Base-by-base conservation (phyloP, 2,888 invertebrate genomes). In the Cheilosia vernalis region DNA sequence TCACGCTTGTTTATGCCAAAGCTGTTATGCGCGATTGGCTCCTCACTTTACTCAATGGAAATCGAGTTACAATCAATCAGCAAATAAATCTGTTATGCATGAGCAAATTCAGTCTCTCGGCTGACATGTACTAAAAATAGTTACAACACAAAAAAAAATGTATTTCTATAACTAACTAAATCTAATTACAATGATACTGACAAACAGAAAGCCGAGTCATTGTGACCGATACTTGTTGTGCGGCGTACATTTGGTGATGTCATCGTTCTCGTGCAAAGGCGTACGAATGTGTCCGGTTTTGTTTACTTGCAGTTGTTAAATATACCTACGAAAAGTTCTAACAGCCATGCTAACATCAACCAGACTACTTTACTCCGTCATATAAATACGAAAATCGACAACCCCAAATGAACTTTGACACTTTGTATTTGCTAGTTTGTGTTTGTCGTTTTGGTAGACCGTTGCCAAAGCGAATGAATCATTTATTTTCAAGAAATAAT, bases 151-250 rank as follows among this genome's bases (percentile, higher is more conserved):
- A 55, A 55, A 13, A 19, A 55, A 19, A 55, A 21, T 21, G 66
- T 4, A 55, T 67, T 67, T 51, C 10, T 67, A 42, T 53, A 13
- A 10, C 24, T 51, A 37, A 37, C 37, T 4, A 42, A 33, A 17
- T 17, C 17, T 19, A 30, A 15, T 67, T 10, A 17, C 33, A n/a
- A 51, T 30, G 10, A 30, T 61, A 19, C 10, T 24, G 44, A 47
- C 30, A 30, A 44, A n/a, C 27, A 47, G 6, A 27, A 30, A 61
- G 61, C 47, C 44, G 37, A 47, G 30, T 61, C 33, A 64, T 64
- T 37, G 49, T 40, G 51, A 40, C 9, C 17, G 15, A 7, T n/a
- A n/a, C n/a, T 44, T 17, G 19, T 47, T 7, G 47, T 47, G 19
- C 47, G 40, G 40, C 30, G 51, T n/a, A n/a, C 24, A 13, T 37